phyloP scores from a whole-genome alignment of 2,113 vertebrate species.

The Brachyistius frenatus region DNA sequence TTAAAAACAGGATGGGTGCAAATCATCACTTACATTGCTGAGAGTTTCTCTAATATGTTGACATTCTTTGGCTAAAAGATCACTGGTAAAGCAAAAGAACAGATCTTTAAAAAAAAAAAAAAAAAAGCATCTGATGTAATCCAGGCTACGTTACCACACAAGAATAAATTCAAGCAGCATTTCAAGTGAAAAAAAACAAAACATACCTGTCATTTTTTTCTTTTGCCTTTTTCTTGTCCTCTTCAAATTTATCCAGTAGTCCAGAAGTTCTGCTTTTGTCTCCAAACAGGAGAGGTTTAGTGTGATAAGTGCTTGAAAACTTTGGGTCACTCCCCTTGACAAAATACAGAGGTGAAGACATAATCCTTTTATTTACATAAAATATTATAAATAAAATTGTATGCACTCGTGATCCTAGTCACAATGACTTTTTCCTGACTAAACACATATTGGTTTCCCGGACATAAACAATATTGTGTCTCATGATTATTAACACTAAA shows the following conservation, averaged over 20 bases:
- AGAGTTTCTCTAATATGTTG: constrained; percentile 85
- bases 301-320: constrained; percentile 89
- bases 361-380: too few species aligned
- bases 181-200: background rate
- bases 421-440: too few species aligned
- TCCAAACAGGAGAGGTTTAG: constrained; percentile 91
- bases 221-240: constrained; percentile 89
- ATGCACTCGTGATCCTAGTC: too few species aligned
- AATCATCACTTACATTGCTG: constrained; percentile 85
- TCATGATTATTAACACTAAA: too few species aligned
- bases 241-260: constrained; percentile 90
- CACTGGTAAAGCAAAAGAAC: constrained; percentile 81
- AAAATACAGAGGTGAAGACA: constrained; percentile 10
- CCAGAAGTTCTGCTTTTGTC: constrained; percentile 82
- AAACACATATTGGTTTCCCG: too few species aligned
- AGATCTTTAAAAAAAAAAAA: background rate
- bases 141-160: background rate
- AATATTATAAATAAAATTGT: too few species aligned
- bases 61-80: constrained; percentile 84
- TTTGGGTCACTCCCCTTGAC: constrained; percentile 87
- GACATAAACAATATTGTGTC: too few species aligned
- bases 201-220: constrained; percentile 89
- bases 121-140: background rate
- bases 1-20: background rate
- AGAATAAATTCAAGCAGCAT: background rate